These are phyloP conservation scores for Phrynocephalus forsythii DNA, from an alignment of 2,797 vertebrate genomes.

Conservation along the genomic window DNA sequence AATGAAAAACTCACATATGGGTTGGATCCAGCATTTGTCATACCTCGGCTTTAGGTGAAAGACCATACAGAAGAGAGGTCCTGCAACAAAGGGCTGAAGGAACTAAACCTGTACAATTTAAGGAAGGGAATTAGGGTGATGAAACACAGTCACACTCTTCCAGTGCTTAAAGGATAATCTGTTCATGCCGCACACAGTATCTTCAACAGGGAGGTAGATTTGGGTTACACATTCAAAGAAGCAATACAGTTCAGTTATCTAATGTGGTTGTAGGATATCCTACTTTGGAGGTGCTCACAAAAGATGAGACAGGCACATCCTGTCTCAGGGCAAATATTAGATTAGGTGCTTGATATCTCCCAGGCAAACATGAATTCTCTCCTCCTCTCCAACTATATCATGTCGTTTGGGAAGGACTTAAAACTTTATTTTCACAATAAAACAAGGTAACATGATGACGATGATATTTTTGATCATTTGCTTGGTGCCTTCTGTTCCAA, in stretches of 20 bases:
- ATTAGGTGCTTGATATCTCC: background rate
- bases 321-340: background rate
- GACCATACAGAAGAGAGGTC: background rate
- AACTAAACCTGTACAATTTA: background rate
- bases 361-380: background rate
- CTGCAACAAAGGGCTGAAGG: conserved; percentile 1
- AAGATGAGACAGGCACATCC: background rate
- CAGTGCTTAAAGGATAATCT: background rate
- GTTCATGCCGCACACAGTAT: background rate
- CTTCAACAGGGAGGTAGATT: background rate
- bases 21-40: background rate
- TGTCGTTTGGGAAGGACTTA: conserved; percentile 14
- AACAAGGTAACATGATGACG: background rate
- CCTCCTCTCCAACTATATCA: background rate
- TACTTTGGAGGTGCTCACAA: background rate
- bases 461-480: background rate
- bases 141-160: background rate
- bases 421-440: background rate
- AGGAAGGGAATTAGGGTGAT: background rate
- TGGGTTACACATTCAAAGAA: background rate
- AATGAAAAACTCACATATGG: background rate
- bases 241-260: background rate
- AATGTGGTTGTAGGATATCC: background rate
- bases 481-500: background rate
- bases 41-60: background rate